phyloP scores from a whole-genome alignment of 2,797 vertebrate genomes.

The Sebastes hubbsi region DNA sequence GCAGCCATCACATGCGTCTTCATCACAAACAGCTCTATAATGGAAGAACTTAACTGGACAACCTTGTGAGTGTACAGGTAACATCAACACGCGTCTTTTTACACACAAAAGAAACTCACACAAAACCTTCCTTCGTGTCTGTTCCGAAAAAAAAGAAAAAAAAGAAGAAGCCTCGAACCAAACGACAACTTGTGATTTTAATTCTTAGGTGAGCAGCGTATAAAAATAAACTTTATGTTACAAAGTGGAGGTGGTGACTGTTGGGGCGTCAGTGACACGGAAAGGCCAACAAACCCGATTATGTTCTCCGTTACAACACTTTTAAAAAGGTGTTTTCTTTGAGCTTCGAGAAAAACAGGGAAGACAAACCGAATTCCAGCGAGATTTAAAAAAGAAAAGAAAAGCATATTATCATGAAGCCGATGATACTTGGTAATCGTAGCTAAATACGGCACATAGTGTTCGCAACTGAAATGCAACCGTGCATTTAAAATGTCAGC shows the following conservation, averaged over 20 bases:
- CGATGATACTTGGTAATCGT: background rate
- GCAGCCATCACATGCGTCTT: background rate
- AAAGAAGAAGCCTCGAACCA: background rate
- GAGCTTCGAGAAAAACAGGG: background rate
- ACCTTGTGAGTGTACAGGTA: background rate
- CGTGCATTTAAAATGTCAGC: background rate
- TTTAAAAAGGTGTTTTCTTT: background rate
- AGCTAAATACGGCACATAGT: background rate
- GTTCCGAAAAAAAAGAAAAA: background rate
- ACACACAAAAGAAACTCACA: background rate
- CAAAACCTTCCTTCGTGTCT: background rate
- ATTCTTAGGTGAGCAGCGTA: constrained; percentile 51
- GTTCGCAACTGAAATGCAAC: background rate
- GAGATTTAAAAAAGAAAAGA: too few relatives aligned
- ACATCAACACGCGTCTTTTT: background rate
- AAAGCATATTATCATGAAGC: background rate
- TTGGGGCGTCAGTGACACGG: background rate
- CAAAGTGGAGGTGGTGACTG: background rate
- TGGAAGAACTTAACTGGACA: background rate
- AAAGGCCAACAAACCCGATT: background rate
- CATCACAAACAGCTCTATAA: background rate
- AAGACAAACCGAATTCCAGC: background rate
- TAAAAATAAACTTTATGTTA: constrained; percentile 54
- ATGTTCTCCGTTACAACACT: background rate
- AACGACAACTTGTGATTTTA: background rate